Evolutionary conservation across 1,140 invertebrate species (phyloP).

Genomic region (Hyles euphorbiae): DNA sequence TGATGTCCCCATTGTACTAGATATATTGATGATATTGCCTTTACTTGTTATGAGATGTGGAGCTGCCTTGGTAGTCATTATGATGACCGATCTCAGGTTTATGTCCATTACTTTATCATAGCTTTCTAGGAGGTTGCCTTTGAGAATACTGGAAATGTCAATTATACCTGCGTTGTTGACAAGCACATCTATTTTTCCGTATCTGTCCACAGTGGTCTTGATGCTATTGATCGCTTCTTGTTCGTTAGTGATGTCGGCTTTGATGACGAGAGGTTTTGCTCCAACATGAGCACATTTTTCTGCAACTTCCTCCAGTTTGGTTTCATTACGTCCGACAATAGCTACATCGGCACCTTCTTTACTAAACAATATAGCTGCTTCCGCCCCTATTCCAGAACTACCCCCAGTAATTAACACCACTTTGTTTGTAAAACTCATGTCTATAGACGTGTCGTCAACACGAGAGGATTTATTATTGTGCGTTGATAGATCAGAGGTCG

Average conservation of each 20-base stretch:
- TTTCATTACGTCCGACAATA: conserved; percentile 8
- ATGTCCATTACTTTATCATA: conserved; percentile 11
- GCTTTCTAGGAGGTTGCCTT: neutral
- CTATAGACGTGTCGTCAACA: too few species aligned
- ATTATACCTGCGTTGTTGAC: conserved; percentile 16
- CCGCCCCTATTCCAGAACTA: conserved; percentile 11
- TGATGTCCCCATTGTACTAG: neutral
- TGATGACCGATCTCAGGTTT: conserved; percentile 4
- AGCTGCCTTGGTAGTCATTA: neutral
- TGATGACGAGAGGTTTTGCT: conserved; percentile 4
- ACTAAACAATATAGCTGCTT: conserved; percentile 6
- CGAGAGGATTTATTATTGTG: too few species aligned
- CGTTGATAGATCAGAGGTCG: too few species aligned
- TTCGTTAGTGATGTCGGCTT: conserved; percentile 6
- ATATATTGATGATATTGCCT: conserved; percentile 12
- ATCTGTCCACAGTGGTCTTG: neutral
- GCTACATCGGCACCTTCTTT: conserved; percentile 10
- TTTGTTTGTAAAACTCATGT: conserved; percentile 9
- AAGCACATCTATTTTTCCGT: conserved; percentile 8
- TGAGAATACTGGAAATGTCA: neutral
- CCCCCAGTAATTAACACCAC: conserved; percentile 13
- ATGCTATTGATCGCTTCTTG: conserved; percentile 4
- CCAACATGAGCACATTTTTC: conserved; percentile 5
- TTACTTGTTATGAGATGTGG: conserved; percentile 4
- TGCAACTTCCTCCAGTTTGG: conserved; percentile 1